Evolutionary conservation across 2,113 vertebrate genomes (phyloP).

Genomic region (Chaetodon trifascialis): DNA sequence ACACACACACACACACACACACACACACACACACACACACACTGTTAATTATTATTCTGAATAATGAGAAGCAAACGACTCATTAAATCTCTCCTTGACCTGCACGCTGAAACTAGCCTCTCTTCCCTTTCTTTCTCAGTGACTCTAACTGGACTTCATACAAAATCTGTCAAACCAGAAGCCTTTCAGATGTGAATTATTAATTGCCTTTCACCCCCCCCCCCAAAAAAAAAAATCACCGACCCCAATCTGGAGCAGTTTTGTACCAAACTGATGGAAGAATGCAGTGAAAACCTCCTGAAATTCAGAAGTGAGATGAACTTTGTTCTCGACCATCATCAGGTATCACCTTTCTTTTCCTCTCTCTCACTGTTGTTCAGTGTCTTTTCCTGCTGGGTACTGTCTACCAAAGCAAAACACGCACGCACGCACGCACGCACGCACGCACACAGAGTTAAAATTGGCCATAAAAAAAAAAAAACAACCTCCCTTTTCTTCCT

Average conservation of each 20-base stretch:
- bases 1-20: conserved; percentile 21
- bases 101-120: conserved; percentile 18
- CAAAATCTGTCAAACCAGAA: conserved; percentile 38
- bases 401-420: conserved; percentile 6
- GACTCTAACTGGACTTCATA: conserved; percentile 35
- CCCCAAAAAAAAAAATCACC: conserved; percentile 6
- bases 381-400: conserved; percentile 6
- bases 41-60: conserved; percentile 74
- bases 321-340: conserved; percentile 42
- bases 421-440: too few relatives aligned
- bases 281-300: neutral
- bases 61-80: conserved; percentile 80
- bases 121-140: conserved; percentile 35
- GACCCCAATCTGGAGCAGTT: conserved; percentile 31
- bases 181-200: conserved; percentile 59
- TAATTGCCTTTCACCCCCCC: conserved; percentile 51
- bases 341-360: neutral
- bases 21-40: conserved; percentile 30
- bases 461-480: conserved; percentile 7
- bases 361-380: neutral
- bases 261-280: neutral
- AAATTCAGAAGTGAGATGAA: conserved; percentile 35
- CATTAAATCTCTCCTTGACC: conserved; percentile 83
- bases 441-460: neutral
- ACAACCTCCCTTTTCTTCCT: conserved; percentile 23